Conservation (phyloP, 2,888 invertebrate species). For the Perizoma flavofasciatum region DNA sequence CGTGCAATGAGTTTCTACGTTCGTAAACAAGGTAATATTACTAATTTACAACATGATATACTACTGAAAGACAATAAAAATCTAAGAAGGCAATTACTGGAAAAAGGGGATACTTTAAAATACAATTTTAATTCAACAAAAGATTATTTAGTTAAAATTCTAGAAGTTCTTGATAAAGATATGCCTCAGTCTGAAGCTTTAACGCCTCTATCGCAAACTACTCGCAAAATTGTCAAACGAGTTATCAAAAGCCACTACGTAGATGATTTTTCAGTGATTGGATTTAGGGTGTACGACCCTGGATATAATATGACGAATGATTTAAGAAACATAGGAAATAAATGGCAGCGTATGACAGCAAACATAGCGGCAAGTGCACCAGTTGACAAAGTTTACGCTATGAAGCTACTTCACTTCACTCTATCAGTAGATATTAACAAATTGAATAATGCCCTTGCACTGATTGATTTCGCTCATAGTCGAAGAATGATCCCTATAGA, state of each 20-base stretch:
- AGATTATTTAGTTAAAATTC: constrained; percentile 47
- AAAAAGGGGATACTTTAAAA: background rate
- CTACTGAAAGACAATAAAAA: constrained; percentile 21
- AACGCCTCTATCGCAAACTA: constrained; percentile 43
- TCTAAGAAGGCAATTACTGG: constrained; percentile 7
- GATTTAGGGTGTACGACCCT: constrained; percentile 42
- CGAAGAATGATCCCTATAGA: constrained; percentile 52
- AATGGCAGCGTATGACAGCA: constrained; percentile 49
- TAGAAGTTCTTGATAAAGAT: constrained; percentile 51
- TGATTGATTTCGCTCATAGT: constrained; percentile 51
- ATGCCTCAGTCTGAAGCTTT: constrained; percentile 45
- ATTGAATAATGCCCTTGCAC: constrained; percentile 51
- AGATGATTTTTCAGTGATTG: constrained; percentile 42
- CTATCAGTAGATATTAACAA: constrained; percentile 55
- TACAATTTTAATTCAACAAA: constrained; percentile 31
- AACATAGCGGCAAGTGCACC: constrained; percentile 42
- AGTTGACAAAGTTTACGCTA: constrained; percentile 47
- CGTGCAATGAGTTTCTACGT: constrained; percentile 55
- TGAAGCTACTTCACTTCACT: constrained; percentile 59
- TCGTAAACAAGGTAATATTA: constrained; percentile 41
- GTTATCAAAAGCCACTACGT: constrained; percentile 50
- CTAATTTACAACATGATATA: constrained; percentile 21
- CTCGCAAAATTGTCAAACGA: constrained; percentile 53
- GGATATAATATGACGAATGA: constrained; percentile 52
- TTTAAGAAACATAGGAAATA: constrained; percentile 51